Evolutionary conservation across 2,888 invertebrate species (phyloP).

Genomic region (Apeira syringaria): DNA sequence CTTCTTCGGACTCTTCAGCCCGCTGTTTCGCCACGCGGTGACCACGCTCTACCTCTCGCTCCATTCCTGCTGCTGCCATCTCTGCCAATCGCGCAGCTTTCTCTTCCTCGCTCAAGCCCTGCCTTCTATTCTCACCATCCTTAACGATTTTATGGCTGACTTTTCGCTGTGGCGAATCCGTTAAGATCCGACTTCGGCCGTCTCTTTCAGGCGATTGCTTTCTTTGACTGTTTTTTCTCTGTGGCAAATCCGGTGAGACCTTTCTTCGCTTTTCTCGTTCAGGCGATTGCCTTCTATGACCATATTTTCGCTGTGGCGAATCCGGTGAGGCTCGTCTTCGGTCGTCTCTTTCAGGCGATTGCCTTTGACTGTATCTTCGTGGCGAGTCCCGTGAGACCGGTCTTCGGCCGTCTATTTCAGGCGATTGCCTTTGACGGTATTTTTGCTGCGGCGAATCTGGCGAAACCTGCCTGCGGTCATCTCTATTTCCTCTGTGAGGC

Average conservation of each 20-base stretch:
- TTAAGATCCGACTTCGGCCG: not conserved
- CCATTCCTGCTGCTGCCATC: constrained; percentile 92
- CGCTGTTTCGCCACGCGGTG: constrained; percentile 85
- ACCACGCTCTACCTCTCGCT: constrained; percentile 87
- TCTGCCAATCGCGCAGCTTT: constrained; percentile 85
- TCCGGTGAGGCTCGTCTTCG: constrained; percentile 1
- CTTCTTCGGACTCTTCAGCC: constrained; percentile 71
- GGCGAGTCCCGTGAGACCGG: constrained; percentile 4
- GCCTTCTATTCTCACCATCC: constrained; percentile 29
- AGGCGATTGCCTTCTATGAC: constrained; percentile 3
- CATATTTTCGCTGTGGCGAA: constrained; percentile 3
- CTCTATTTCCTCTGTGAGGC: not conserved
- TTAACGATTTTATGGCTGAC: not conserved
- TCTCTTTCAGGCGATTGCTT: not conserved
- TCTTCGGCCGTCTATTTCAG: not conserved
- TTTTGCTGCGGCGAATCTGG: too few species aligned
- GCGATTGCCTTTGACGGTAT: not conserved
- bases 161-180: constrained; percentile 3
- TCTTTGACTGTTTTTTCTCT: constrained; percentile 1
- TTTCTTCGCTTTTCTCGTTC: not conserved
- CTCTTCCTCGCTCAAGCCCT: constrained; percentile 71
- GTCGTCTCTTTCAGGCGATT: not conserved
- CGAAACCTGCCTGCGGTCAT: too few species aligned
- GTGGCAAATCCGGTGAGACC: not conserved
- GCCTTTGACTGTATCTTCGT: not conserved